phyloP scores from a whole-genome alignment of 2,888 invertebrate genomes.

The Heteromurus nitidus region DNA sequence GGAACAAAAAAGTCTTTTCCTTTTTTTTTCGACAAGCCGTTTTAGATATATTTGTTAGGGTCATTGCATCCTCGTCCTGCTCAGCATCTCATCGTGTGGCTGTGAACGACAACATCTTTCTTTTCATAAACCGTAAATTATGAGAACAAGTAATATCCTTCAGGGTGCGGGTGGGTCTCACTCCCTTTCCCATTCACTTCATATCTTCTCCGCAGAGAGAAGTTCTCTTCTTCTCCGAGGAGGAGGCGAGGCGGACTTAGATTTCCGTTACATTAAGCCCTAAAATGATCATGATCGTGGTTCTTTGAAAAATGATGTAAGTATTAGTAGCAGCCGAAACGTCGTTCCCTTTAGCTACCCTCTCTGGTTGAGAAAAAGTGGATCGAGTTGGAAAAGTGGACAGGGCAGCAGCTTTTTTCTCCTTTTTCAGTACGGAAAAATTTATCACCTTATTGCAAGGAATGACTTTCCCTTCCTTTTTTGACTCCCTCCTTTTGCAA shows the following conservation, averaged over 20 bases:
- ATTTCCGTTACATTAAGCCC: conserved; percentile 56
- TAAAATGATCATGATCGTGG: conserved; percentile 35
- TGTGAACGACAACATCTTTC: conserved; percentile 24
- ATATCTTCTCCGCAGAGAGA: no score
- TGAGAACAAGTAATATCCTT: conserved; percentile 16
- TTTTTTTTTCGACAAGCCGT: no score
- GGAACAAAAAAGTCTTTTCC: conserved; percentile 16
- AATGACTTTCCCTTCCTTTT: conserved; percentile 17
- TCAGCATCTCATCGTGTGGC: not conserved
- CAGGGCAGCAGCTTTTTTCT: not conserved
- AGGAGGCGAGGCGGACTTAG: not conserved
- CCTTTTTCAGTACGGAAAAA: conserved; percentile 10
- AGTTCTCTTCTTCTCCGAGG: not conserved
- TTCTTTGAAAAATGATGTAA: conserved; percentile 14
- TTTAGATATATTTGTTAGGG: conserved; percentile 10
- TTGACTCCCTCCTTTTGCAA: conserved; percentile 25
- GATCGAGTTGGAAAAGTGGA: conserved; percentile 19
- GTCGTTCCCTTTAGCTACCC: conserved; percentile 5
- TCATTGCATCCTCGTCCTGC: conserved; percentile 21
- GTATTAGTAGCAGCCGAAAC: conserved; percentile 2
- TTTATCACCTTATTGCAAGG: conserved; percentile 29
- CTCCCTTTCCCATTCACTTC: no score
- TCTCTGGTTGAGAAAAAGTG: not conserved
- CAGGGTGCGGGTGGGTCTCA: no score
- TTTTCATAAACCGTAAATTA: conserved; percentile 43